Percentiles rank a stretch among this genome's conserved stretches.
These are phyloP conservation scores for Medauroidea extradentata DNA, from an alignment of 1,140 invertebrate species.

Conservation along the genomic window DNA sequence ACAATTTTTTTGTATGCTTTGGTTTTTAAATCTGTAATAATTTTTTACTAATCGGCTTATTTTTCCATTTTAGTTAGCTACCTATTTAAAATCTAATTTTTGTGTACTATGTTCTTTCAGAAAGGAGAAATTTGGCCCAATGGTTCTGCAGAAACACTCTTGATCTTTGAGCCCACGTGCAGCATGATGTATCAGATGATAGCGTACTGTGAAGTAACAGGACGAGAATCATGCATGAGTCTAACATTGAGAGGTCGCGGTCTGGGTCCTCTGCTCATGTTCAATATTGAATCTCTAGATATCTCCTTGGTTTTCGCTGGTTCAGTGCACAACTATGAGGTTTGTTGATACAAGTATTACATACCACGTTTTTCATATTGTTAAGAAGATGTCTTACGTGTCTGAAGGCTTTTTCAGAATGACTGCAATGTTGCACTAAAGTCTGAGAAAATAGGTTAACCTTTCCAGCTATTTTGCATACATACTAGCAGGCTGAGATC, in stretches of 20 bases:
- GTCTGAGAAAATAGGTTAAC: no score
- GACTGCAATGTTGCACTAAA: no score
- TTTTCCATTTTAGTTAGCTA: no score
- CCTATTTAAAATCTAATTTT: not conserved
- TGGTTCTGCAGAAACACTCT: constrained; percentile 19
- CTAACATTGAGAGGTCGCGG: constrained; percentile 28
- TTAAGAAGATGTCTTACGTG: no score
- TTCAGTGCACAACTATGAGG: not conserved
- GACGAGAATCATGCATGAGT: constrained; percentile 21
- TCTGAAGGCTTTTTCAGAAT: no score
- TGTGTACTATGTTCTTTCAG: constrained; percentile 19
- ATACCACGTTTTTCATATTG: no score
- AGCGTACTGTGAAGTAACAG: constrained; percentile 31
- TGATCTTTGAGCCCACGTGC: constrained; percentile 27
- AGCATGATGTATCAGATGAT: constrained; percentile 18
- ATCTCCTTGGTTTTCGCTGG: not conserved
- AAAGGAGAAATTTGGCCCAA: constrained; percentile 31
- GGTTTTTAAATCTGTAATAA: no score
- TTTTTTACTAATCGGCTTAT: no score
- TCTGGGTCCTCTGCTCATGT: not conserved
- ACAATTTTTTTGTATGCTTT: no score
- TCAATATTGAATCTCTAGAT: not conserved
- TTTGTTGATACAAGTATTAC: no score
- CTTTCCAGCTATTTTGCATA: no score
- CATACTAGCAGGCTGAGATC: no score